Conservation (phyloP, 2,888 invertebrate species). For the Galeruca laticollis region DNA sequence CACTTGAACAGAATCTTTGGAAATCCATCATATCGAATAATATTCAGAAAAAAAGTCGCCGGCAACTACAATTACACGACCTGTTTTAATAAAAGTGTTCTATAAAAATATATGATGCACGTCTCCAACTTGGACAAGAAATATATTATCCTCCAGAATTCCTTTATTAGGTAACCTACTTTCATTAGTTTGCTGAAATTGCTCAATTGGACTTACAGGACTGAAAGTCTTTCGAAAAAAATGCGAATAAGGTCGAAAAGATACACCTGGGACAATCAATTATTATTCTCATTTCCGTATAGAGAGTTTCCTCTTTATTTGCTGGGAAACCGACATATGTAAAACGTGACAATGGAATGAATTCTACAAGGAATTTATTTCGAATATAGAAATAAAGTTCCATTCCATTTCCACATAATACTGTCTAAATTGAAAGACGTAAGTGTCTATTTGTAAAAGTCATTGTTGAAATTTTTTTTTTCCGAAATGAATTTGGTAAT, state of each 20-base stretch:
- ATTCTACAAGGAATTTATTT: background rate
- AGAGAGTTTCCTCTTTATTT: background rate
- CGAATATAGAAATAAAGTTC: background rate
- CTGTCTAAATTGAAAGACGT: too few relatives aligned
- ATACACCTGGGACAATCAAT: slow-evolving; percentile 12
- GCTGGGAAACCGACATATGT: background rate
- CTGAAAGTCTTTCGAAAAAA: background rate
- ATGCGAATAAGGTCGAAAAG: slow-evolving; percentile 4
- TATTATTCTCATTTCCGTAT: slow-evolving; percentile 9
- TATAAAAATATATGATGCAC: background rate
- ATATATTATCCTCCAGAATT: background rate
- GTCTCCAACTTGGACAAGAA: background rate
- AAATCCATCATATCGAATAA: too few relatives aligned
- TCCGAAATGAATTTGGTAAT: too few relatives aligned
- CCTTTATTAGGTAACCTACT: slow-evolving; percentile 1
- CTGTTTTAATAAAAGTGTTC: background rate
- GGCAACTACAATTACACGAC: too few relatives aligned
- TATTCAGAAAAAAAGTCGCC: too few relatives aligned
- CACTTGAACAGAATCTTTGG: too few relatives aligned
- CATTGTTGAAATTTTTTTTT: too few relatives aligned
- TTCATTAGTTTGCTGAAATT: slow-evolving; percentile 8
- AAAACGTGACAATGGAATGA: slow-evolving; percentile 10
- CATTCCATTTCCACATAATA: too few relatives aligned
- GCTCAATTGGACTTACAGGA: slow-evolving; percentile 7
- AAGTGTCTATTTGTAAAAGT: too few relatives aligned